phyloP scores from a whole-genome alignment of 2,797 vertebrate species.

The Phoebastria nigripes region DNA sequence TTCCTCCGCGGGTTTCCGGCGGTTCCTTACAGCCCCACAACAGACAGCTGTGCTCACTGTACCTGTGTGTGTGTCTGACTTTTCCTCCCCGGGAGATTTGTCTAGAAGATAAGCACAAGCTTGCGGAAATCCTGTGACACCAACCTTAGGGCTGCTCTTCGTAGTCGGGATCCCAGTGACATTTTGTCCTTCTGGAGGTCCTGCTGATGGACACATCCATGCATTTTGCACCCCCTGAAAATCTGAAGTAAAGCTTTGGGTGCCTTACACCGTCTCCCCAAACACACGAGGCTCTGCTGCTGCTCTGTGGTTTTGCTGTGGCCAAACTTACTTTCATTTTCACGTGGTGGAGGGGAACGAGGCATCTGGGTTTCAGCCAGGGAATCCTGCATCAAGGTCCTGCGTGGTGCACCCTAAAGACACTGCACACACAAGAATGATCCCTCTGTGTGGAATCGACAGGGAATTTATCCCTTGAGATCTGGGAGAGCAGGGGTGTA shows the following conservation, averaged over 20 bases:
- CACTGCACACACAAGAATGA: background rate
- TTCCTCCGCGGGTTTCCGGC: slow-evolving; percentile 25
- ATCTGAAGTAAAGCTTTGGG: background rate
- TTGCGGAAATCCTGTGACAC: slow-evolving; percentile 8
- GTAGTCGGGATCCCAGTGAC: background rate
- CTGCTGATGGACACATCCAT: background rate
- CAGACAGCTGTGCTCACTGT: slow-evolving; percentile 22
- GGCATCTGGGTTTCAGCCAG: background rate
- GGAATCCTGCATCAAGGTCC: background rate
- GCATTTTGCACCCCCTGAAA: background rate
- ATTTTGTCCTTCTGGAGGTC: background rate
- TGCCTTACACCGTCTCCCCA: background rate
- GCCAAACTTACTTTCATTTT: background rate
- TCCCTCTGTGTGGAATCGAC: background rate
- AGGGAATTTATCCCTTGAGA: background rate
- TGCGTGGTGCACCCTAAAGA: background rate
- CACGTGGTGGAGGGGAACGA: background rate
- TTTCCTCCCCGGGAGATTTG: background rate
- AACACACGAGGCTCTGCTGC: background rate
- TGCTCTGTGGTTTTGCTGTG: background rate
- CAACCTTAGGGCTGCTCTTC: background rate
- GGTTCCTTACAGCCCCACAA: slow-evolving; percentile 28
- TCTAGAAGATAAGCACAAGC: slow-evolving; percentile 29
- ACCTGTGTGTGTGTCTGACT: background rate
- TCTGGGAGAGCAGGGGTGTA: background rate